Evolutionary conservation across 2,113 vertebrate species (phyloP).

Genomic region (Oreocharis arfaki): DNA sequence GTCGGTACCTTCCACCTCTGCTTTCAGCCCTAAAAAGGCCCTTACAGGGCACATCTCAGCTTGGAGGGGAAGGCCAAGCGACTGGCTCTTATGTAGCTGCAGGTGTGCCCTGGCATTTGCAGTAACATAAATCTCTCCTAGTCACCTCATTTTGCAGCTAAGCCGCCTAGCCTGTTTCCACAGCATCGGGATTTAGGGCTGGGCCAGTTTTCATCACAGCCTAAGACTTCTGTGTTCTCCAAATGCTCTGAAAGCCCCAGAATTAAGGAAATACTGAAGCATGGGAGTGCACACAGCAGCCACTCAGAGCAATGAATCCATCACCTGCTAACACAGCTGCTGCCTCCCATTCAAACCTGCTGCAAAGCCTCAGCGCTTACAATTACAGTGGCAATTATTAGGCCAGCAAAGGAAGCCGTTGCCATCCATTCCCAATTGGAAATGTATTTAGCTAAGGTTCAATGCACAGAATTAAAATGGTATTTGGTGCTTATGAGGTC

Average conservation of each 20-base stretch:
- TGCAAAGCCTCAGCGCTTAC: background rate
- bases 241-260: constrained; percentile 37
- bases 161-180: constrained; percentile 7
- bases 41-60: background rate
- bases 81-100: background rate
- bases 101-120: constrained; percentile 6
- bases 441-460: constrained; percentile 62
- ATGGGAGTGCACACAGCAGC: background rate
- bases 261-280: constrained; percentile 30
- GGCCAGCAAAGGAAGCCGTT: constrained; percentile 29
- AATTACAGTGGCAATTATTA: constrained; percentile 42
- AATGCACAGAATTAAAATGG: constrained; percentile 66
- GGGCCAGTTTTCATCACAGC: constrained; percentile 21
- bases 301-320: constrained; percentile 12
- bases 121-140: constrained; percentile 26
- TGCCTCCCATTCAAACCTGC: constrained; percentile 26
- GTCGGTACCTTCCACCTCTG: background rate
- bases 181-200: background rate
- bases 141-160: constrained; percentile 43
- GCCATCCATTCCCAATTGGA: constrained; percentile 58
- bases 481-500: constrained; percentile 61
- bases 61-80: background rate
- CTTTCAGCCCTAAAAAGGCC: background rate
- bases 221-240: constrained; percentile 21
- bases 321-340: constrained; percentile 58